phyloP scores from a whole-genome alignment of 1,140 invertebrate genomes.

The Wiebesia pumilae region DNA sequence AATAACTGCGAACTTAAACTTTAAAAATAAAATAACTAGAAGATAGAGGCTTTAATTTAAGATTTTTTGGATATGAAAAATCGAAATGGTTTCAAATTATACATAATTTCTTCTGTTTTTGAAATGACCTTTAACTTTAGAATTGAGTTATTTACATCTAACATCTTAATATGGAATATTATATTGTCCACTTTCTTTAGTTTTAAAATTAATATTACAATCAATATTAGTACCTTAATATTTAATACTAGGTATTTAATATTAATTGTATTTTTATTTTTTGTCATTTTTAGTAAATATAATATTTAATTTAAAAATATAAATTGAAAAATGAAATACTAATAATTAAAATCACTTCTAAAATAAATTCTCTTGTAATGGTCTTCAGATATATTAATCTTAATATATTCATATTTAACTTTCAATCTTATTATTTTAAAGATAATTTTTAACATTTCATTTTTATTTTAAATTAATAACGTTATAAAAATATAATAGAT shows the following conservation, averaged over 20 bases:
- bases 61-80: neutral
- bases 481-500: neutral
- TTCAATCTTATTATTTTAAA: too few species aligned
- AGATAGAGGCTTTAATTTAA: neutral
- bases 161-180: neutral
- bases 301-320: too few species aligned
- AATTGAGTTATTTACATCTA: conserved; percentile 15
- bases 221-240: neutral
- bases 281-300: too few species aligned
- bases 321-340: too few species aligned
- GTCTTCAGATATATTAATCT: too few species aligned
- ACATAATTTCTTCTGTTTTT: neutral
- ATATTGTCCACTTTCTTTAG: neutral
- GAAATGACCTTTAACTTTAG: neutral
- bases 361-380: too few species aligned
- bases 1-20: neutral
- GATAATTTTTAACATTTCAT: too few species aligned
- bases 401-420: too few species aligned
- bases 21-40: neutral
- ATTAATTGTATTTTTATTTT: too few species aligned
- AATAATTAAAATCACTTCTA: too few species aligned
- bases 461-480: neutral
- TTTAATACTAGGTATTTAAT: too few species aligned
- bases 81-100: neutral
- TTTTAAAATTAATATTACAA: neutral